Evolutionary conservation across 2,888 invertebrate genomes (phyloP), one percentile per base, ranked within the genome.

Genomic region (Belgica antarctica): DNA sequence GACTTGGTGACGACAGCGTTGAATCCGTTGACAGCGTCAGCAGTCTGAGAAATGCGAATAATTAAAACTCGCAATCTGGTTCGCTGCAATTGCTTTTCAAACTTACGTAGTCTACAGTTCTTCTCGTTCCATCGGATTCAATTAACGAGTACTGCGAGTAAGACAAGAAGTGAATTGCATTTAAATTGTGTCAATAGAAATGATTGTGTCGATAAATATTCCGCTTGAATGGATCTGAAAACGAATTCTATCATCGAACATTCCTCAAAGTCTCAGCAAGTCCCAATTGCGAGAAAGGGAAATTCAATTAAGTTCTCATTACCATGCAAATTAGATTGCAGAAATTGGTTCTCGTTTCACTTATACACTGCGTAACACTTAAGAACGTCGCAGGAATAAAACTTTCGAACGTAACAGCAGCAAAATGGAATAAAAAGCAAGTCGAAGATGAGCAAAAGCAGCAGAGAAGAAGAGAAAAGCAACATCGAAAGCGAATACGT

Each of bases 91-190:
- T 41, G 7, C 52, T 41, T 41, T 12, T 3, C 12, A 4, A 34
- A 41, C 68, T 68, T 57, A 68, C 68, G 57, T 70, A 70, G 28
- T 70, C 70, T 17, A 70, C 70, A 12, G 47, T 57, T 10, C 70
- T 34, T 12, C 31, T 31, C 17, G 31, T 22, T n/a, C 70, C 70
- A 59, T 47, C 47, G 27, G 68, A 27, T 22, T 68, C 68, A n/a
- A 68, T 12, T 10, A 68, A 17, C 8, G 68, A 47, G 25, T 68
- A 68, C 68, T 68, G 19, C 12, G 2, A 24, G 61, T 2, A 15
- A 61, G 15, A 15, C 8, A 19, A 52, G 17, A 19, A 52, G 22
- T 41, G n/a, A 52, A 52, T 19, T 22, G 22, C 17, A 3, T 52
- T 22, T 7, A 17, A 4, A 52, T 3, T 52, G n/a, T 52, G 7